A percentile compares a stretch with the other conserved stretches of the same genome.
Evolutionary conservation across 2,113 vertebrate species (phyloP).

Genomic region (Mesembrinibis cayennensis): DNA sequence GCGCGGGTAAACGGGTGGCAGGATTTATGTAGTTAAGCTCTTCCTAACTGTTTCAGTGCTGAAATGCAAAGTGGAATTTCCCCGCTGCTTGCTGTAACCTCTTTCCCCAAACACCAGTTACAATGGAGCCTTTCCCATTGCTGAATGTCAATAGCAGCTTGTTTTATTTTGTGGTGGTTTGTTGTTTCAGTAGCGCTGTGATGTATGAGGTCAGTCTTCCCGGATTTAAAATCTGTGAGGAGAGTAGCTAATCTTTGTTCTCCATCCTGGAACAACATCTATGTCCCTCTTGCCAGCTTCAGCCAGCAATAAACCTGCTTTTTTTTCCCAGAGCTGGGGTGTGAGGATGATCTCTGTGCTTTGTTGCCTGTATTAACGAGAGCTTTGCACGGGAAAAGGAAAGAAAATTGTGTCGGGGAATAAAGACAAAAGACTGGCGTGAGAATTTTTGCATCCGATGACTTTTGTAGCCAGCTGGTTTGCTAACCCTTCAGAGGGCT

Average conservation of each 20-base stretch:
- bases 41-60: neutral
- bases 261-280: neutral
- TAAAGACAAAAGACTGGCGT: neutral
- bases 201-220: constrained; percentile 19
- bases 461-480: neutral
- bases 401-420: neutral
- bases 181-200: neutral
- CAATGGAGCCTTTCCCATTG: neutral
- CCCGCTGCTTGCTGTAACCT: neutral
- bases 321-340: neutral
- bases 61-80: neutral
- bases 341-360: neutral
- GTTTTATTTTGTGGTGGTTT: neutral
- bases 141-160: neutral
- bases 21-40: neutral
- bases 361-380: fast-evolving
- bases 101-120: neutral
- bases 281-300: neutral
- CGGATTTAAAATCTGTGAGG: neutral
- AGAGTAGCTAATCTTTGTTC: constrained; percentile 10
- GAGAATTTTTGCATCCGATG: neutral
- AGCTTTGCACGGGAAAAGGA: neutral
- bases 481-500: neutral
- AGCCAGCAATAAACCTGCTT: neutral
- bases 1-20: fast-evolving